Base-by-base conservation (phyloP, 2,888 invertebrate genomes). In the Ennomos erosarius region DNA sequence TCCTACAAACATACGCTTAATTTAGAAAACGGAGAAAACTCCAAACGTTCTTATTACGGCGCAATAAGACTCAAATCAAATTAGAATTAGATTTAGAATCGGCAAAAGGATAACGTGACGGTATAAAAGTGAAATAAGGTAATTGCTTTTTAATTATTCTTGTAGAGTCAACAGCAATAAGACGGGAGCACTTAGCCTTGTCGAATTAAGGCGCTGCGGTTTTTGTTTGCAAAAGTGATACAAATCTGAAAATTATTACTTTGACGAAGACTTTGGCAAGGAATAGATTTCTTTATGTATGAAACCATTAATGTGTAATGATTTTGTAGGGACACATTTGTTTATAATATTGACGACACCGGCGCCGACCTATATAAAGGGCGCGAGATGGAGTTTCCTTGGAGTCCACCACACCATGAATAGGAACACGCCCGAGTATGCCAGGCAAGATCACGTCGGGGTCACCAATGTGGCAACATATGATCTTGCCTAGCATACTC, bases 91-190 rank as follows among this genome's bases (percentile, higher is more conserved):
- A 50, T 46, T 54, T 52, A 38, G 9, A 42, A 45, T 38, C 39
- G 36, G 51, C 39, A 51, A 40, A 55, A 34, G 16, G 34, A 35
- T 16, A 9, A 50, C 51, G 42, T 45, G 55, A 35, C 55, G 16
- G 39, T 33, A 50, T 44, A 47, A 47, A 52, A 53, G 59, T 51
- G 46, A 59, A 59, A 56, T 59, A 54, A 61, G 55, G 62, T 65
- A 62, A 65, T 65, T 62, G 65, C 65, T 65, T 65, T 65, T 63
- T 63, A 63, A 65, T 65, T 62, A 65, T 54, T 59, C 58, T 52
- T 55, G 61, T 61, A 50, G 39, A 56, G 56, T 45, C 56, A 49
- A 48, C 59, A 50, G 46, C 50, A 45, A 43, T 43, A 59, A 50
- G 12, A 57, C 16, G 56, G 40, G 26, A 47, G 42, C 38, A 38